Evolutionary conservation across 2,113 vertebrate species (phyloP).

Genomic region (Bambusicola thoracicus): DNA sequence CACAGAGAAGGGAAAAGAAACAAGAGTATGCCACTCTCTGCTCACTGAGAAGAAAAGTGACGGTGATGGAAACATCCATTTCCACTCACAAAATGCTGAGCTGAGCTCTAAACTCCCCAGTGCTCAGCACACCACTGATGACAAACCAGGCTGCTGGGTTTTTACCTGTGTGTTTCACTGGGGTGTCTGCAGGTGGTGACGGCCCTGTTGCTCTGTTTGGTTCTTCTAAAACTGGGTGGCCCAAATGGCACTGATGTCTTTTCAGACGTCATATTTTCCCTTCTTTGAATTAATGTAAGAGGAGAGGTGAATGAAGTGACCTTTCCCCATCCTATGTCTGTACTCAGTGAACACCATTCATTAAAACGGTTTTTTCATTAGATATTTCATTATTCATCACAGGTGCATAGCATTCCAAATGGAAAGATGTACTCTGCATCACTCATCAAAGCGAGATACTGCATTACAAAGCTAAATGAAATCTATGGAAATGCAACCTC

Average conservation of each 20-base stretch:
- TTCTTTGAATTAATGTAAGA: neutral
- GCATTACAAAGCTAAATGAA: neutral
- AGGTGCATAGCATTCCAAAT: neutral
- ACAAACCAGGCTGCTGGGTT: neutral
- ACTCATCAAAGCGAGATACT: constrained; percentile 27
- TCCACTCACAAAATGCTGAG: neutral
- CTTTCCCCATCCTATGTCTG: neutral
- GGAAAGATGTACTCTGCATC: neutral
- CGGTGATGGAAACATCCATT: neutral
- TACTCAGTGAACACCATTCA: neutral
- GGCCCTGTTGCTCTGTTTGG: neutral
- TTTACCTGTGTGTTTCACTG: neutral
- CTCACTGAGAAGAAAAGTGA: neutral
- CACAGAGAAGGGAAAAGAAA: neutral
- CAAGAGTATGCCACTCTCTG: rapidly evolving
- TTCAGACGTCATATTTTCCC: neutral
- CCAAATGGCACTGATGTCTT: neutral
- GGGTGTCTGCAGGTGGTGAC: neutral
- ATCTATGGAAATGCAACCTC: neutral
- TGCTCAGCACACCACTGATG: neutral
- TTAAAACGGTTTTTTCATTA: neutral
- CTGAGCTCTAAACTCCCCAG: neutral
- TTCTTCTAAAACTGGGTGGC: neutral
- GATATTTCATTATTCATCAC: neutral
- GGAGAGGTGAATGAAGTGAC: neutral